These are phyloP conservation scores for Cardiocondyla obscurior DNA, from an alignment of 1,140 invertebrate species.

Conservation along the genomic window DNA sequence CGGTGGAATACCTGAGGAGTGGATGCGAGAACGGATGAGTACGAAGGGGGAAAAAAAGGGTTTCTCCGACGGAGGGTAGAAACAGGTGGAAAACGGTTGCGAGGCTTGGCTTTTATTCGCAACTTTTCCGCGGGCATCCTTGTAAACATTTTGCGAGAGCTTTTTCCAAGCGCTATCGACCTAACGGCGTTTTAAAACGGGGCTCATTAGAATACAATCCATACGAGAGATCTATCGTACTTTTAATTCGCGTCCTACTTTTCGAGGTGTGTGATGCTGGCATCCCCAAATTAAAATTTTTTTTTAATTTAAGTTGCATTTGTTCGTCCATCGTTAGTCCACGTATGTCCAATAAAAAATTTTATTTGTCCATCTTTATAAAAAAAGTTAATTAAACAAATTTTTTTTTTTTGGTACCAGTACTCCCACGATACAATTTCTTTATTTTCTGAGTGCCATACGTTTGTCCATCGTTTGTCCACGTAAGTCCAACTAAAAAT, in stretches of 20 bases:
- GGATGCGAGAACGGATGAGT: background rate
- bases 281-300: background rate
- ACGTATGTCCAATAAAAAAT: too few species aligned
- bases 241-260: background rate
- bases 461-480: too few species aligned
- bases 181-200: slow-evolving; percentile 22
- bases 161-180: background rate
- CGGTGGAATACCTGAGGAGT: slow-evolving; percentile 38
- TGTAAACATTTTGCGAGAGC: background rate
- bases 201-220: slow-evolving; percentile 19
- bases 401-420: too few species aligned
- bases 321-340: too few species aligned
- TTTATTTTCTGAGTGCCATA: too few species aligned
- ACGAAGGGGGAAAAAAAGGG: background rate
- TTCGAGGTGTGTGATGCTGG: too few species aligned
- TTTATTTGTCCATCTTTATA: too few species aligned
- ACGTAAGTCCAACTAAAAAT: too few species aligned
- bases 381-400: too few species aligned
- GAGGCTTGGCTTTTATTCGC: slow-evolving; percentile 56
- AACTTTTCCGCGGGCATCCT: slow-evolving; percentile 41
- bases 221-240: background rate
- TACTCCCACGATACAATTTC: too few species aligned
- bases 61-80: slow-evolving; percentile 7
- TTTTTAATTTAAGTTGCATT: slow-evolving; percentile 6
- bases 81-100: slow-evolving; percentile 28